These are phyloP conservation scores for Pyrochroa serraticornis DNA, from an alignment of 2,888 invertebrate species.

Conservation along the genomic window DNA sequence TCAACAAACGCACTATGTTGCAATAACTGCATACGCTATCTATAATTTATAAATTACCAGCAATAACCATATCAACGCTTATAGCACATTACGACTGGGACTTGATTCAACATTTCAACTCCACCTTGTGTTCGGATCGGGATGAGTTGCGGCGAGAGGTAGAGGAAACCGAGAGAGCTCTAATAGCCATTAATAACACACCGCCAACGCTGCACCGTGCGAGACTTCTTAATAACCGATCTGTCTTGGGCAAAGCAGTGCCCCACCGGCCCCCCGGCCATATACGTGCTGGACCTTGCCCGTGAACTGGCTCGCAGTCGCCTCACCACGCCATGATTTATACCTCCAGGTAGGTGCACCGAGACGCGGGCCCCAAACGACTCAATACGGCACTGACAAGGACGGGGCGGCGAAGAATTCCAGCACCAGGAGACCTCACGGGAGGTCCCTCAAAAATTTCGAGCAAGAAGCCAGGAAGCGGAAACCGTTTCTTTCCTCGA, in stretches of 20 bases:
- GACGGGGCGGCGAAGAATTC: neutral
- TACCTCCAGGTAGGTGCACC: constrained; percentile 22
- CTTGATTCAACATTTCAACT: constrained; percentile 18
- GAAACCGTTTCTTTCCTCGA: too few species aligned
- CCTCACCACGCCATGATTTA: constrained; percentile 36
- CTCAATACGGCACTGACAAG: constrained; percentile 6
- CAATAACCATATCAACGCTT: constrained; percentile 33
- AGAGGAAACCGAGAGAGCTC: constrained; percentile 37
- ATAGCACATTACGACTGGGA: constrained; percentile 25
- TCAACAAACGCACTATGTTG: constrained; percentile 20
- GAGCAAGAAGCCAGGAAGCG: too few species aligned
- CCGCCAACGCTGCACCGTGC: constrained; percentile 54
- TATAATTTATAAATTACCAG: constrained; percentile 39
- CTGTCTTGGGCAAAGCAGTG: constrained; percentile 41
- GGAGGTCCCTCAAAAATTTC: too few species aligned
- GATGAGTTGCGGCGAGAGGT: constrained; percentile 29
- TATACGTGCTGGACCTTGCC: constrained; percentile 35
- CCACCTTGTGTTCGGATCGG: constrained; percentile 8
- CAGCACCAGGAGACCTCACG: too few species aligned
- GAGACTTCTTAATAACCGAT: constrained; percentile 55
- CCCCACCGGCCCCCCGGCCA: constrained; percentile 17
- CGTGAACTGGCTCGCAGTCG: constrained; percentile 36
- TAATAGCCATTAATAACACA: constrained; percentile 56
- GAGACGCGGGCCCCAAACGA: constrained; percentile 15
- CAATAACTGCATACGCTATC: constrained; percentile 25